Evolutionary conservation across 53 echinoderm and acorn worm species (phyloP), one percentile per base, ranked within the genome.

Genomic region (Actinopyga echinites): DNA sequence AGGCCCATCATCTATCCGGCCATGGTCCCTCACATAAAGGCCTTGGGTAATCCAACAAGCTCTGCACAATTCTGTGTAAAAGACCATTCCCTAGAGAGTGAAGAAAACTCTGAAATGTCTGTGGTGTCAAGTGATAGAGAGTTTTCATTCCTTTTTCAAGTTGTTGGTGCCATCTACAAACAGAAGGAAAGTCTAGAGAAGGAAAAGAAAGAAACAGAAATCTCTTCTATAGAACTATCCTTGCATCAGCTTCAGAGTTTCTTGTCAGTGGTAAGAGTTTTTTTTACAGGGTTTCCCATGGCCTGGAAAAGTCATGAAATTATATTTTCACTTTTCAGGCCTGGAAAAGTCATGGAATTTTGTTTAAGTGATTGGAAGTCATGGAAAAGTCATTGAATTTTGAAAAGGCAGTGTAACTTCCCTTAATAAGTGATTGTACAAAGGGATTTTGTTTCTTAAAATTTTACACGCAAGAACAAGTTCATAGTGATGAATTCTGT

Each of bases 1-100:
- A 93, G 96, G 1, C 96, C 93, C 75, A 93, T 96, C 84, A 83
- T 96, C 65, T 96, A 91, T 3, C 91, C 89, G 4, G 83, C 93
- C 58, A 96, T 96, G 90, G 79, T 79, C 30, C 79, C 79, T 33
- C 79, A 79, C 59, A 79, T 79, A 21, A 75, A 75, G 13, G 75
- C 75, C 49, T 52, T 75, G 9, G 23, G 49, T 25, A 52, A 75
- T 29, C 75, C 43, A 24, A 54, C 24, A 10, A 75, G 49, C 42
- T 38, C 42, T 26, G 75, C 75, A 17, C 75, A 75, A 25, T 75
- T 49, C 19, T 75, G 75, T 25, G 43, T 75, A 20, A 75, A 75
- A 8, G 29, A 75, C 44, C 75, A 75, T 42, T 19, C 38, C 53
- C 44, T 49, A 42, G 75, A 75, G 9, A 49, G 26, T 29, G 43